These are phyloP conservation scores for Chromis chromis DNA, from an alignment of 2,797 vertebrate species.

Conservation along the genomic window DNA sequence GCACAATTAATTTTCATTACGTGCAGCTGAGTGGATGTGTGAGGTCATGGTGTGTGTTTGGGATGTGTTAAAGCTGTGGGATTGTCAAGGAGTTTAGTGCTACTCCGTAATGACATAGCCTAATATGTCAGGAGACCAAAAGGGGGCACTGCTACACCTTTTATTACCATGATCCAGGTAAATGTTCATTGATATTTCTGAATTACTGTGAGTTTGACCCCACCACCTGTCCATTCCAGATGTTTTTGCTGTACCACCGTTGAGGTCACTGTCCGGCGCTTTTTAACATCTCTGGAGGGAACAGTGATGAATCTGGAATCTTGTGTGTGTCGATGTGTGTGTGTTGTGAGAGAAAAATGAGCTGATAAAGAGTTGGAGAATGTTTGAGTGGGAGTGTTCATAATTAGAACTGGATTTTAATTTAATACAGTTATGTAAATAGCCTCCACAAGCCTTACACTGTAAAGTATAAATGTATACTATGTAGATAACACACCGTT, in stretches of 20 bases:
- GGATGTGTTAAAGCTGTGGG: slow-evolving; percentile 4
- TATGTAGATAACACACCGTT: neutral
- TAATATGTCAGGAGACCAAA: slow-evolving; percentile 40
- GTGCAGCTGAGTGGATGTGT: slow-evolving; percentile 22
- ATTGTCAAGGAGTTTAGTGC: slow-evolving; percentile 21
- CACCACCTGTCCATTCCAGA: slow-evolving; percentile 47
- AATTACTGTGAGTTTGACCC: slow-evolving; percentile 19
- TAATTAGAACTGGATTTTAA: neutral
- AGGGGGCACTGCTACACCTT: slow-evolving; percentile 65
- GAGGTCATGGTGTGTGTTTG: slow-evolving; percentile 7
- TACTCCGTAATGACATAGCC: neutral
- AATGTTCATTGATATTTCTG: slow-evolving; percentile 36
- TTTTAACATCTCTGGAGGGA: slow-evolving; percentile 28
- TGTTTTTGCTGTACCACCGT: slow-evolving; percentile 32
- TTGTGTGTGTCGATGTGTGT: no score
- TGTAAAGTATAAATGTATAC: neutral
- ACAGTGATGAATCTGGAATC: slow-evolving; percentile 19
- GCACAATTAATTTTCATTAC: slow-evolving; percentile 46
- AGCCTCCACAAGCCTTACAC: neutral
- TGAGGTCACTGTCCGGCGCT: slow-evolving; percentile 37
- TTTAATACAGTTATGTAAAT: slow-evolving; percentile 10
- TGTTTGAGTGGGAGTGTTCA: no score
- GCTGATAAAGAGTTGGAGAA: no score
- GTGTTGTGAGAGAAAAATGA: neutral
- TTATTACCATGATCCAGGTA: slow-evolving; percentile 18